Evolutionary conservation across 2,888 invertebrate genomes (phyloP), one percentile per base, ranked within the genome.

Genomic region (Aplocera efformata): DNA sequence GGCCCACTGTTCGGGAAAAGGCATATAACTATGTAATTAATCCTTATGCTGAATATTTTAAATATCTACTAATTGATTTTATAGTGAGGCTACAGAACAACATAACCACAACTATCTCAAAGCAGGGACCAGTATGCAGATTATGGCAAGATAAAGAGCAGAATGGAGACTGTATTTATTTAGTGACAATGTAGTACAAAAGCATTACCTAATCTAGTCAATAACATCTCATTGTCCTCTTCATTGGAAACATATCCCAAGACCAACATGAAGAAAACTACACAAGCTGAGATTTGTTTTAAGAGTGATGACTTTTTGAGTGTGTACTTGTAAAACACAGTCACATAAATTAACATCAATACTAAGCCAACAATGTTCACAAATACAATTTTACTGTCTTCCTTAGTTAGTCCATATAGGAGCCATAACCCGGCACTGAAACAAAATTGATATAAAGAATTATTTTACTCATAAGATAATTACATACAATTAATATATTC

Each of bases 401-500:
- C 78, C 59, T 94, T 94, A 38, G 93, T 75, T 49, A 93, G 80
- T 21, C 96, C 96, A 80, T 97, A 97, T 32, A 93, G 85, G 21
- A 96, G 76, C 96, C 96, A 96, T 40, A 96, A 81, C 55, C 91
- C 91, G 62, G 93, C 92, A 50, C 94, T 94, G 84, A 42, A 90
- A 88, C 40, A 42, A 48, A 42, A 63, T 49, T 26, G 10, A 25
- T 17, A 7, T 20, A 21, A 6, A 22, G 7, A 1, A 5, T 22
- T 1, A 6, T 22, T 22, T n/a, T 5, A 7, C 6, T 22, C 1
- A 22, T 22, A n/a, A 6, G 7, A 22, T 5, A 1, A 1, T 22
- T 1, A 7, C 22, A 23, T 13, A n/a, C 8, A 27, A 21, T 10
- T n/a, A 29, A 23, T 7, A 28, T 23, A 20, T 25, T 7, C n/a